Conservation (phyloP, 2,113 vertebrate genomes). For the Monopterus albus region DNA sequence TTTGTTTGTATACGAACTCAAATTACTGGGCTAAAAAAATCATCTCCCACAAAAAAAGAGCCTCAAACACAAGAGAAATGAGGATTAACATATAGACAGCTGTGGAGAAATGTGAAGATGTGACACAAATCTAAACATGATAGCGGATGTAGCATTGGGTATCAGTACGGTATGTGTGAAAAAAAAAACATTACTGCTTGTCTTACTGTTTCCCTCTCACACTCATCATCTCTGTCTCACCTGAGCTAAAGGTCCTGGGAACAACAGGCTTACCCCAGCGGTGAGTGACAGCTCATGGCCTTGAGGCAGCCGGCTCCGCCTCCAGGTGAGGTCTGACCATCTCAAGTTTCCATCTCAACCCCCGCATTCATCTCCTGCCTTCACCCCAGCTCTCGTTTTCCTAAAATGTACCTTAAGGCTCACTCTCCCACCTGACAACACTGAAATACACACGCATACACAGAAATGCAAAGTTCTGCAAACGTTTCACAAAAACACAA, state of each 20-base stretch:
- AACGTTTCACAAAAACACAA: too few relatives aligned
- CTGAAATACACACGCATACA: neutral
- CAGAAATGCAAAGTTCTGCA: too few relatives aligned
- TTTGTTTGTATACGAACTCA: neutral
- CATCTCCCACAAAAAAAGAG: too few relatives aligned
- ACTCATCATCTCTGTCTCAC: conserved; percentile 57
- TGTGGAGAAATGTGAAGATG: conserved; percentile 11
- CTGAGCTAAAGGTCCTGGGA: conserved; percentile 80
- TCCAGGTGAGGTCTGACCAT: conserved; percentile 70
- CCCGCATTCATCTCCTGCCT: conserved; percentile 40
- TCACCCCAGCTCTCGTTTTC: conserved; percentile 30
- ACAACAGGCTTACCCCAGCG: conserved; percentile 64
- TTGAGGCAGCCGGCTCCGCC: conserved; percentile 58
- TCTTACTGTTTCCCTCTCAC: conserved; percentile 20
- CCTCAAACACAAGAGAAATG: neutral
- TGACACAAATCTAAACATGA: conserved; percentile 23
- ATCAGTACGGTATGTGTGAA: conserved; percentile 27
- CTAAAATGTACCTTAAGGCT: conserved; percentile 33
- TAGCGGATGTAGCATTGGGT: conserved; percentile 34
- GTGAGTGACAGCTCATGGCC: conserved; percentile 64
- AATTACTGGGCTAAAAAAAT: neutral
- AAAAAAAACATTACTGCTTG: conserved; percentile 43
- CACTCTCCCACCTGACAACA: conserved; percentile 46
- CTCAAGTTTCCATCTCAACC: conserved; percentile 66
- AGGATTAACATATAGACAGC: neutral